These are phyloP conservation scores for Heliconius ethilla DNA, from an alignment of 2,888 invertebrate species.

Conservation along the genomic window DNA sequence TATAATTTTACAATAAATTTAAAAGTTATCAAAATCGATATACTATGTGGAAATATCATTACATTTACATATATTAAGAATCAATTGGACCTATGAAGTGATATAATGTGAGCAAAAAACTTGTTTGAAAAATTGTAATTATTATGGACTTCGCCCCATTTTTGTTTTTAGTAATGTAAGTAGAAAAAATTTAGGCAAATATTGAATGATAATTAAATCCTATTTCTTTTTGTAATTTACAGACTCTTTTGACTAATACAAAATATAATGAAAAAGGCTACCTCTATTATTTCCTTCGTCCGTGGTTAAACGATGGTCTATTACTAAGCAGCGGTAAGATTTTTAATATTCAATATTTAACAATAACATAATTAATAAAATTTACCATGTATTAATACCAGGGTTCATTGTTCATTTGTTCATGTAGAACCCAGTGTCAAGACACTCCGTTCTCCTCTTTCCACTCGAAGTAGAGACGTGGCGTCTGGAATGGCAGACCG, in stretches of 20 bases:
- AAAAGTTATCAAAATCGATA: no score
- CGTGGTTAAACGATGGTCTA: conserved; percentile 78
- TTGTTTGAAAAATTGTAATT: not conserved
- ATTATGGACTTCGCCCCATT: not conserved
- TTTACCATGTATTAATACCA: not conserved
- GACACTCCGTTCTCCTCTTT: no score
- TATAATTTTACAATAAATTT: not conserved
- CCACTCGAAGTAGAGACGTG: not conserved
- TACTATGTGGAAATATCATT: no score
- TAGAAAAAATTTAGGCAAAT: not conserved
- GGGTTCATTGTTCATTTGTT: no score
- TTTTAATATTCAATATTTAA: not conserved
- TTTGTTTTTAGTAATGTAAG: not conserved
- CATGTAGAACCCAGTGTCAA: no score
- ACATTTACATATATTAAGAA: not conserved
- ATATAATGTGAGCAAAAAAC: not conserved
- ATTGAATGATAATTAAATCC: no score
- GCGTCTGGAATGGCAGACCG: no score
- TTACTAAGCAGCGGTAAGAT: conserved; percentile 67
- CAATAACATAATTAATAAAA: not conserved
- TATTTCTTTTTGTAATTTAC: conserved; percentile 41
- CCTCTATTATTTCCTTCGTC: conserved; percentile 69
- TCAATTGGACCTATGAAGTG: not conserved
- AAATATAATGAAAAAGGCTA: conserved; percentile 77
- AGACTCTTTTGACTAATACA: conserved; percentile 75